phyloP scores from a whole-genome alignment of 2,888 invertebrate genomes.

The Pyralis farinalis region DNA sequence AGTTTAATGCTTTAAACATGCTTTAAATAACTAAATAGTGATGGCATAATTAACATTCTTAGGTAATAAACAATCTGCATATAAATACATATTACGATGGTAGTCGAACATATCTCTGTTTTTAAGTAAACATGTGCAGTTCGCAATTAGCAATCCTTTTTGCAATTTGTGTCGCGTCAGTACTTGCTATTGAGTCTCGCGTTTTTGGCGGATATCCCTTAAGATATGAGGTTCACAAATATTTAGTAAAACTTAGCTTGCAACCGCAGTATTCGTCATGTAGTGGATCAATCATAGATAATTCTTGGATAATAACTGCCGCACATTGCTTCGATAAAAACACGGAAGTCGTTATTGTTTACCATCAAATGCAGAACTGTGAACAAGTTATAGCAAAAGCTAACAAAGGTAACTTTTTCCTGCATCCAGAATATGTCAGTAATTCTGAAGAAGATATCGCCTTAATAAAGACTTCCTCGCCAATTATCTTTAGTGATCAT shows the following conservation, averaged over 20 bases:
- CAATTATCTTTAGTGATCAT: constrained; percentile 17
- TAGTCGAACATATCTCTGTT: too few species aligned
- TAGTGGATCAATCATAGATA: constrained; percentile 30
- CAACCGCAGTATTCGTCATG: too few species aligned
- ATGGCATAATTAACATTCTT: constrained; percentile 12
- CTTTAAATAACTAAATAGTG: neutral
- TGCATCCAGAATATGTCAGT: neutral
- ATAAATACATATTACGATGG: constrained; percentile 8
- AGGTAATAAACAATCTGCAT: constrained; percentile 7
- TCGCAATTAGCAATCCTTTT: too few species aligned
- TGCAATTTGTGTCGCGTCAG: too few species aligned
- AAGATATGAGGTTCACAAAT: constrained; percentile 19
- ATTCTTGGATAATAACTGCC: constrained; percentile 27
- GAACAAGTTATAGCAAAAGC: constrained; percentile 13
- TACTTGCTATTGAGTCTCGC: constrained; percentile 7
- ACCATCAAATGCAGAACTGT: constrained; percentile 8
- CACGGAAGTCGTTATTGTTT: constrained; percentile 1
- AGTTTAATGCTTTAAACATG: too few species aligned
- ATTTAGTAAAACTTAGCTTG: constrained; percentile 29
- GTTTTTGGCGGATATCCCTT: constrained; percentile 21
- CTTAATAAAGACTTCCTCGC: constrained; percentile 20
- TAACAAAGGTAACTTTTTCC: constrained; percentile 6
- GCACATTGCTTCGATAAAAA: constrained; percentile 28
- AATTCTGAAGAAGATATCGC: constrained; percentile 25
- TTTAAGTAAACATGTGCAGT: too few species aligned